These are phyloP conservation scores for Tachuris rubrigastra DNA, from an alignment of 2,113 vertebrate genomes.

Conservation along the genomic window DNA sequence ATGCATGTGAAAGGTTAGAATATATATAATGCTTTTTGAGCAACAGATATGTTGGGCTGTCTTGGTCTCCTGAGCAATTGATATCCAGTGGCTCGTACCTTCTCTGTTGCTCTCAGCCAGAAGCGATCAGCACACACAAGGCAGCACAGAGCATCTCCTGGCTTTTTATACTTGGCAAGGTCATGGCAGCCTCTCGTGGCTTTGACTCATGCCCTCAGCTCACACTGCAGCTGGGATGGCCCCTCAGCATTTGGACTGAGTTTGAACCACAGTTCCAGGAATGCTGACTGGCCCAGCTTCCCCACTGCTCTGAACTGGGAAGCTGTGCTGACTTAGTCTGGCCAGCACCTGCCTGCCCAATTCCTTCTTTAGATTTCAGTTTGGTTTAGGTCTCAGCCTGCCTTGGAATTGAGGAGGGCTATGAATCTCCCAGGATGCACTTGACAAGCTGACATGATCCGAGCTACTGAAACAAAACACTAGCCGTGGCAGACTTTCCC, in stretches of 20 bases:
- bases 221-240: not conserved
- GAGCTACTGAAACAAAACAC: not conserved
- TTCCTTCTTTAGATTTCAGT: not conserved
- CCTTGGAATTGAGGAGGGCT: not conserved
- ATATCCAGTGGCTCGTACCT: not conserved
- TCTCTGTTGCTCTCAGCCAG: not conserved
- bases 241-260: not conserved
- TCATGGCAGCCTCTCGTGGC: not conserved
- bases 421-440: not conserved
- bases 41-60: not conserved
- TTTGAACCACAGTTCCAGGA: not conserved
- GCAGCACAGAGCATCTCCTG: not conserved
- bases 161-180: not conserved
- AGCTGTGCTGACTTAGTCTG: not conserved
- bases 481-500: not conserved
- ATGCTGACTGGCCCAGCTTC: not conserved
- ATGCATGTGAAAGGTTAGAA: not conserved
- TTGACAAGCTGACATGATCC: not conserved
- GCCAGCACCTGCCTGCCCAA: not conserved
- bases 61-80: not conserved
- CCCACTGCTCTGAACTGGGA: not conserved
- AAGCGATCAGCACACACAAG: not conserved
- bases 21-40: not conserved
- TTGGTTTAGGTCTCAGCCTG: not conserved
- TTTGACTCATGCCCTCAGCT: slow-evolving; percentile 1